phyloP scores from a whole-genome alignment of 2,888 invertebrate genomes.

The Megastigmus dorsalis region DNA sequence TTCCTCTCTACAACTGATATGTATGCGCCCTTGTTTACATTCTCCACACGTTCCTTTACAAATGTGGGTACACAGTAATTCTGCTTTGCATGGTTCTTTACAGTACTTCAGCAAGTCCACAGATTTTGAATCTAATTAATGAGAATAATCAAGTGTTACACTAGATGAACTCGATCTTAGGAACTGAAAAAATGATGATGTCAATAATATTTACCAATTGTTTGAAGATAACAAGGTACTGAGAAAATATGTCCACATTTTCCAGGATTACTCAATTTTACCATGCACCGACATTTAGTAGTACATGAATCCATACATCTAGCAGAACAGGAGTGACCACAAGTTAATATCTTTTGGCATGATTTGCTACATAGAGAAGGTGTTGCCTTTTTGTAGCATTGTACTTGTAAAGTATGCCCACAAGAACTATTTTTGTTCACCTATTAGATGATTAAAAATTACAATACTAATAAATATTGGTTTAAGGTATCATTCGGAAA shows the following conservation, averaged over 20 bases:
- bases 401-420: too few relatives aligned
- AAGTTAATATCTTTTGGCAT: too few relatives aligned
- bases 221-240: conserved; percentile 17
- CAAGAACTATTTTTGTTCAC: too few relatives aligned
- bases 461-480: too few relatives aligned
- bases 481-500: too few relatives aligned
- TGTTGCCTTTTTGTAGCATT: too few relatives aligned
- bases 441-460: too few relatives aligned
- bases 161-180: too few relatives aligned
- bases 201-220: conserved; percentile 11
- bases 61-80: conserved; percentile 6
- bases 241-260: conserved; percentile 23
- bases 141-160: too few relatives aligned
- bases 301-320: conserved; percentile 25
- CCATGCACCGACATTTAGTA: background rate
- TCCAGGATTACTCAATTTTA: background rate
- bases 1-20: background rate
- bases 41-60: conserved; percentile 23
- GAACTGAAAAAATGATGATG: background rate
- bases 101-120: conserved; percentile 15
- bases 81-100: background rate
- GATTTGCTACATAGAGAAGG: too few relatives aligned
- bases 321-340: too few relatives aligned
- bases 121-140: conserved; percentile 11
- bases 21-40: conserved; percentile 33